Evolutionary conservation across 2,888 invertebrate species (phyloP), one percentile per base, ranked within the genome.

Genomic region (Zaprionus bogoriensis): DNA sequence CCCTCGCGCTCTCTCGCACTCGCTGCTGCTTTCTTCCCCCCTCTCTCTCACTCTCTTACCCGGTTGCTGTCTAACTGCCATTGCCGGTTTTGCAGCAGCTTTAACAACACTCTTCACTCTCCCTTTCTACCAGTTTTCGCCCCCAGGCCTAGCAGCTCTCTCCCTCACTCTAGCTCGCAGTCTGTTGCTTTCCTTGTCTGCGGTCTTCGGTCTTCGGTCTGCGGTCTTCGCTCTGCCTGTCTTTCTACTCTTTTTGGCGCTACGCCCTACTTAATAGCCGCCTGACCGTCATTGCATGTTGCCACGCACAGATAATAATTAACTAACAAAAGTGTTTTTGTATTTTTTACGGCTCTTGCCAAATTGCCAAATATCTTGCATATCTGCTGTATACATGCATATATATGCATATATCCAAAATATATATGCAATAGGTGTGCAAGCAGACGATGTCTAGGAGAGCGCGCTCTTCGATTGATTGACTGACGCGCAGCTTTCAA

Each of bases 211-310:
- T 28, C 19, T 25, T 45, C 17, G 7, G 9, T 14, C 14, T 38
- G 23, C 4, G 30, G 19, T 39, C 14, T 25, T 19, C 12, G 6
- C 32, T 39, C 46, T 22, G 44, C 53, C 6, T 44, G 22, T 59
- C 3, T 1, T 14, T 25, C n/a, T 39, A 20, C 27, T 28, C 36
- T 46, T 60, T 62, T 67, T 65, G 51, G 61, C 64, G 68, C 59
- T 58, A 66, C 81, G 81, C 80, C 84, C 84, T 64, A 77, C 68
- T 68, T 60, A 58, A 61, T 27, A 61, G 59, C 41, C 53, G 42
- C 57, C 57, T 67, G 73, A 58, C 67, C 67, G 57, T 63, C 63
- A 57, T 62, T 67, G 53, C 74, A 67, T 59, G 73, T 67, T 62
- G 54, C 67, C 67, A 71, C 54, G 67, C 68, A 58, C 51, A 46